Evolutionary conservation across 2,113 vertebrate species (phyloP).

Genomic region (Malaclemys terrapin): DNA sequence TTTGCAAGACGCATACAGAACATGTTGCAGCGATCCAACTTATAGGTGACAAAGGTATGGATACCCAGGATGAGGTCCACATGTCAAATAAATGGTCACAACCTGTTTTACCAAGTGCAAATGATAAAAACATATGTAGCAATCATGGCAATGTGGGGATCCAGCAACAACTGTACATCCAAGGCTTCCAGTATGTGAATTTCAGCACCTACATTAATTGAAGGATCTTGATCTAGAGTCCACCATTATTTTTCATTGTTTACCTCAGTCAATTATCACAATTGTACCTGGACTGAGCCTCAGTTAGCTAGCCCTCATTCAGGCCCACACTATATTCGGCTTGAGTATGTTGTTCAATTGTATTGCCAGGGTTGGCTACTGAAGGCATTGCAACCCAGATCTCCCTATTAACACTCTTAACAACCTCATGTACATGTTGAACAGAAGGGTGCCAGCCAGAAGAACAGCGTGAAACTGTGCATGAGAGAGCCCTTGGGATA

Average conservation of each 20-base stretch:
- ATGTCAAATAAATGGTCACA: not conserved
- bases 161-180: not conserved
- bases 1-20: not conserved
- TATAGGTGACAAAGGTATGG: not conserved
- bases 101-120: not conserved
- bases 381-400: not conserved
- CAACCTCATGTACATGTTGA: not conserved
- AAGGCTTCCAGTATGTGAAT: not conserved
- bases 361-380: not conserved
- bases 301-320: too few species aligned
- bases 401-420: not conserved
- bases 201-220: not conserved
- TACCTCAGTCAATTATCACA: too few species aligned
- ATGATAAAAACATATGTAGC: not conserved
- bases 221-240: not conserved
- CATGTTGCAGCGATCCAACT: not conserved
- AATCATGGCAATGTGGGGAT: not conserved
- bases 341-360: not conserved
- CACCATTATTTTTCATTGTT: too few species aligned
- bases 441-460: not conserved
- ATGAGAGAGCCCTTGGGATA: not conserved
- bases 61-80: not conserved
- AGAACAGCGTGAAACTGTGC: rapidly evolving
- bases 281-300: too few species aligned
- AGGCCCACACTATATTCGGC: not conserved